Conservation (phyloP, 2,797 vertebrate genomes). For the Tokudaia muenninki region DNA sequence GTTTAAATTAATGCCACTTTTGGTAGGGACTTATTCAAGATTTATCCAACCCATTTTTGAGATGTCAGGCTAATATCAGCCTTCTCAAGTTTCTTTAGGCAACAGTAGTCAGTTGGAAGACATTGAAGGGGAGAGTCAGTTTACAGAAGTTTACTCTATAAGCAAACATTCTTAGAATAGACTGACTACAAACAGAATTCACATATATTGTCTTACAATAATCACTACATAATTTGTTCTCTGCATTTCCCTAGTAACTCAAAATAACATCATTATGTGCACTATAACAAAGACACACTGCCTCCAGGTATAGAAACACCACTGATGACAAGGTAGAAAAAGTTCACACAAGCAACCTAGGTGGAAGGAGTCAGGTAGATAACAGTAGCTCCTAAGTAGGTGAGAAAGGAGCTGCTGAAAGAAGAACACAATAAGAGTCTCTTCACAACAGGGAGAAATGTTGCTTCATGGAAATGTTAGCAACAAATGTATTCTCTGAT, state of each 20-base stretch:
- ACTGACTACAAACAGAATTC: not conserved
- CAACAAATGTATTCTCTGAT: slow-evolving; percentile 10
- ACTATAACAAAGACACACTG: not conserved
- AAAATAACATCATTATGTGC: not conserved
- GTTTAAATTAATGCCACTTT: slow-evolving; percentile 57
- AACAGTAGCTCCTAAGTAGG: not conserved
- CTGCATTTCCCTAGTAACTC: not conserved
- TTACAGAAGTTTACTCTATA: slow-evolving; percentile 29
- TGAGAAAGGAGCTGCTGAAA: not conserved
- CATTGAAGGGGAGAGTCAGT: slow-evolving; percentile 10
- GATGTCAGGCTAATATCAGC: not conserved
- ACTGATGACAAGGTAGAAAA: not conserved
- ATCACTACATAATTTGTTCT: not conserved
- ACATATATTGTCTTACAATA: not conserved
- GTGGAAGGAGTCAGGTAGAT: not conserved
- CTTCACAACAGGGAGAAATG: not conserved
- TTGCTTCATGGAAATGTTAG: slow-evolving; percentile 30
- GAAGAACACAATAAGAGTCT: not conserved
- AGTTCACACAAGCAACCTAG: not conserved
- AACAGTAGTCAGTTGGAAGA: slow-evolving; percentile 12
- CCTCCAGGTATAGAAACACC: not conserved
- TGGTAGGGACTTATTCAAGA: not conserved
- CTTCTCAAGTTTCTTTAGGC: slow-evolving; percentile 44
- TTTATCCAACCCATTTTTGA: slow-evolving; percentile 30
- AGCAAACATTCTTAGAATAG: not conserved